Conservation (phyloP, 1,140 invertebrate species). For the Acromyrmex heyeri region DNA sequence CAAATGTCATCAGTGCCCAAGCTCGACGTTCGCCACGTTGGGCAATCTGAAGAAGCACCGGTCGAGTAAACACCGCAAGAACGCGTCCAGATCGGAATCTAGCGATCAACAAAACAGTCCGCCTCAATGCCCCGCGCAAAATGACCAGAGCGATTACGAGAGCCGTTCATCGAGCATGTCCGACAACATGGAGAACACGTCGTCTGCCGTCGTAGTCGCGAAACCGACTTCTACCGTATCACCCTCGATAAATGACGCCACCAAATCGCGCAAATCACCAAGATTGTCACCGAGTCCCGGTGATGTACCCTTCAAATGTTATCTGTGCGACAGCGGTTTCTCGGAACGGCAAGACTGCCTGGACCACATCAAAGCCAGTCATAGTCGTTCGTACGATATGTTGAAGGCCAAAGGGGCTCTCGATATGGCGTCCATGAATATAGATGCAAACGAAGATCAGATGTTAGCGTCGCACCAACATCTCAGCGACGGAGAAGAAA, state of each 20-base stretch:
- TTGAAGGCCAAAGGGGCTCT: conserved; percentile 93
- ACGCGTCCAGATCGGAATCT: conserved; percentile 80
- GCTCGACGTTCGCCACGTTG: conserved; percentile 94
- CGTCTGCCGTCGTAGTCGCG: neutral
- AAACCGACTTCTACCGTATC: conserved; percentile 62
- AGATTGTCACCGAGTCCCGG: conserved; percentile 78
- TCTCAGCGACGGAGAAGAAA: conserved; percentile 86
- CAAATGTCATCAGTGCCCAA: conserved; percentile 94
- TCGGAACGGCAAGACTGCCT: conserved; percentile 92
- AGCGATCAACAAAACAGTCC: conserved; percentile 81
- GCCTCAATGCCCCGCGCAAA: conserved; percentile 77
- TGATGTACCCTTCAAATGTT: conserved; percentile 96
- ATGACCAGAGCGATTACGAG: conserved; percentile 85
- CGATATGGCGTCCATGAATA: conserved; percentile 86
- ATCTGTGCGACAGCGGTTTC: conserved; percentile 96
- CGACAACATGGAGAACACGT: conserved; percentile 76
- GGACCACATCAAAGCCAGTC: conserved; percentile 92
- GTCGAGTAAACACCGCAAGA: conserved; percentile 89
- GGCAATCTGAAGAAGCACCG: conserved; percentile 93
- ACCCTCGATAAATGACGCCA: conserved; percentile 64
- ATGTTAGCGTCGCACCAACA: conserved; percentile 77
- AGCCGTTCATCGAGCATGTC: conserved; percentile 84
- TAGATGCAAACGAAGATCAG: conserved; percentile 84
- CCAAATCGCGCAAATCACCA: conserved; percentile 73
- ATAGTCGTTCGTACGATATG: conserved; percentile 91